Percentiles rank a stretch among this genome's conserved stretches.
Conservation (phyloP, 2,888 invertebrate genomes). For the Alcis repandata region DNA sequence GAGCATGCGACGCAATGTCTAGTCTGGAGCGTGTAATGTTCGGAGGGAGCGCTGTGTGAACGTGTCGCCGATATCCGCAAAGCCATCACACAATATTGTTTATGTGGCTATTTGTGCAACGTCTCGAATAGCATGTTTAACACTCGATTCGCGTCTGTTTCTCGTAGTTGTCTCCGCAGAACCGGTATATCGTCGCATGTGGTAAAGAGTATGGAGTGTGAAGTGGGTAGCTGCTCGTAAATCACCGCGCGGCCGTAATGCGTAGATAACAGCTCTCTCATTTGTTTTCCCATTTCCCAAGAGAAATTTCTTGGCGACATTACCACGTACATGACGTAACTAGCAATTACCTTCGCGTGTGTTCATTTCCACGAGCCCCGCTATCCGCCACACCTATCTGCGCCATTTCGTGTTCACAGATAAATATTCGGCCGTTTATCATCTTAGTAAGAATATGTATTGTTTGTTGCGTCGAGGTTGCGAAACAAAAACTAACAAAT, state of each 20-base stretch:
- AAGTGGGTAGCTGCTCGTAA: slow-evolving; percentile 76
- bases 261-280: slow-evolving; percentile 84
- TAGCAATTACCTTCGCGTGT: slow-evolving; percentile 65
- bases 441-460: slow-evolving; percentile 17
- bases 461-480: slow-evolving; percentile 28
- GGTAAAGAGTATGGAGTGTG: slow-evolving; percentile 47
- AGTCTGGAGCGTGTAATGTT: slow-evolving; percentile 46
- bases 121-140: slow-evolving; percentile 70
- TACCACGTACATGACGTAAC: slow-evolving; percentile 74
- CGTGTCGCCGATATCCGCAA: slow-evolving; percentile 39
- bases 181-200: slow-evolving; percentile 70
- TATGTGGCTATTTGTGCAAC: slow-evolving; percentile 68
- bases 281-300: slow-evolving; percentile 84
- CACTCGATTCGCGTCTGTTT: slow-evolving; percentile 78
- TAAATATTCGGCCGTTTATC: slow-evolving; percentile 34
- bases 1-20: slow-evolving; percentile 45
- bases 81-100: slow-evolving; percentile 64
- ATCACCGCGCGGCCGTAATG: slow-evolving; percentile 81
- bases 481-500: slow-evolving; percentile 32
- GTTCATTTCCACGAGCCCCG: slow-evolving; percentile 58
- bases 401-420: slow-evolving; percentile 30
- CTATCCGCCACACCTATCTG: slow-evolving; percentile 31
- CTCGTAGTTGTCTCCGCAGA: slow-evolving; percentile 71
- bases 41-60: slow-evolving; percentile 43
- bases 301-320: slow-evolving; percentile 83